Evolutionary conservation across 2,113 vertebrate genomes (phyloP), one percentile per base, ranked within the genome.

Genomic region (Notarius lentiginosus): DNA sequence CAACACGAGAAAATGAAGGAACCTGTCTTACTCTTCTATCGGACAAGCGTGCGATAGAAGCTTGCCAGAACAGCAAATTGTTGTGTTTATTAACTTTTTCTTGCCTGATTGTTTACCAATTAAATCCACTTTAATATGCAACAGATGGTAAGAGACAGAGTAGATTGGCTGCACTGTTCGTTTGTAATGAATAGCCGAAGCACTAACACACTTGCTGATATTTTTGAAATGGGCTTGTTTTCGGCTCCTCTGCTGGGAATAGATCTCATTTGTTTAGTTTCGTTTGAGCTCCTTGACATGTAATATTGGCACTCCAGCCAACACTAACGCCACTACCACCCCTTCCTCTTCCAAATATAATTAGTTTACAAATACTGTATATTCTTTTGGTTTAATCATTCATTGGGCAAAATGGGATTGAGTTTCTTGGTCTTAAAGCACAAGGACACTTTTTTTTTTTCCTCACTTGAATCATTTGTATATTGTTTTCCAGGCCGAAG

Each of bases 141-240:
- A 79, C 89, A 90, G 87, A 86, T 90, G 81, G 81, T 56, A 53
- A 82, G 60, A 86, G 47, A 89, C 20, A 14, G 51, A 76, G 20
- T 77, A 65, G 79, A 87, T 79, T 87, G 72, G 41, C 75, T 80
- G 63, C 49, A 17, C 68, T 63, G 79, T 80, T 73, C 53, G 30
- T 73, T 79, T 73, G 56, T 65, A 87, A 83, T 88, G 30, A 87
- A 86, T 88, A 65, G 79, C 22, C 81, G 49, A 60, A 53, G 65
- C 73, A 24, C 79, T 82, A 55, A 85, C 83, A 87, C 20, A 20
- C 76, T 89, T 80, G 55, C 86, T 61, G 61, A 82, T 66, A 75
- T 85, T 87, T 83, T 10, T 51, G 17, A 85, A 61, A 34, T 47
- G 61, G 88, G 55, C 79, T 83, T 70, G 86, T 89, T 79, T 79